Conservation (phyloP, 2,888 invertebrate species). For the Ornithoptera priamus region DNA sequence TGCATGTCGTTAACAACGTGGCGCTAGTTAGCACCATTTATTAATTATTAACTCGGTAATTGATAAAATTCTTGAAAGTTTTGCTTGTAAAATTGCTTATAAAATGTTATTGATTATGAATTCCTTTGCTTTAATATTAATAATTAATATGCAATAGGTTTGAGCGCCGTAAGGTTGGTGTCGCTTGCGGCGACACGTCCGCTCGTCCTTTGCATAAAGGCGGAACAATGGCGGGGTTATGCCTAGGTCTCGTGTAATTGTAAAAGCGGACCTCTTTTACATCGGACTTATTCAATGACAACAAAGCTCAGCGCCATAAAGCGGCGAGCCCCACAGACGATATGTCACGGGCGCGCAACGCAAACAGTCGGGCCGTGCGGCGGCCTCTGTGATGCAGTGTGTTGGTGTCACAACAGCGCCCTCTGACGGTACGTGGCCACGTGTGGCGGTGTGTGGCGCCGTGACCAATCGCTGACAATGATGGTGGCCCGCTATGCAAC, state of each 20-base stretch:
- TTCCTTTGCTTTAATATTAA: slow-evolving; percentile 11
- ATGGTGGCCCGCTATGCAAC: slow-evolving; percentile 49
- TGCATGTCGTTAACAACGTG: too few relatives aligned
- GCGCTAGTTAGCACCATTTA: too few relatives aligned
- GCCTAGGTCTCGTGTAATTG: slow-evolving; percentile 60
- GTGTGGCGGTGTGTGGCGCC: slow-evolving; percentile 53
- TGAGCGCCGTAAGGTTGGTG: slow-evolving; percentile 28
- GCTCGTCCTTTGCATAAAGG: slow-evolving; percentile 42
- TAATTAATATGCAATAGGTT: slow-evolving; percentile 30
- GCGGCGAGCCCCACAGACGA: slow-evolving; percentile 62
- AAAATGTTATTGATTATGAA: not conserved
- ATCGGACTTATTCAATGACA: slow-evolving; percentile 52
- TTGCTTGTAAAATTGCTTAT: too few relatives aligned
- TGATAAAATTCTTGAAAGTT: too few relatives aligned
- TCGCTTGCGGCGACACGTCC: slow-evolving; percentile 50
- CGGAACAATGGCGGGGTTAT: slow-evolving; percentile 46
- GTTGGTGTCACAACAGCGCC: slow-evolving; percentile 63
- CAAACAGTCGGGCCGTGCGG: slow-evolving; percentile 76
- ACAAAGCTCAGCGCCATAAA: slow-evolving; percentile 64
- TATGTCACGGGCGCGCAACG: slow-evolving; percentile 76
- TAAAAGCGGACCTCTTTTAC: slow-evolving; percentile 54
- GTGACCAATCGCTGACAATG: slow-evolving; percentile 71
- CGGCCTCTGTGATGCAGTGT: slow-evolving; percentile 63
- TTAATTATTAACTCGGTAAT: too few relatives aligned
- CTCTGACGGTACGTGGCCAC: slow-evolving; percentile 25